Base-by-base conservation (phyloP, 2,888 invertebrate genomes). In the Drosophila diplacantha region DNA sequence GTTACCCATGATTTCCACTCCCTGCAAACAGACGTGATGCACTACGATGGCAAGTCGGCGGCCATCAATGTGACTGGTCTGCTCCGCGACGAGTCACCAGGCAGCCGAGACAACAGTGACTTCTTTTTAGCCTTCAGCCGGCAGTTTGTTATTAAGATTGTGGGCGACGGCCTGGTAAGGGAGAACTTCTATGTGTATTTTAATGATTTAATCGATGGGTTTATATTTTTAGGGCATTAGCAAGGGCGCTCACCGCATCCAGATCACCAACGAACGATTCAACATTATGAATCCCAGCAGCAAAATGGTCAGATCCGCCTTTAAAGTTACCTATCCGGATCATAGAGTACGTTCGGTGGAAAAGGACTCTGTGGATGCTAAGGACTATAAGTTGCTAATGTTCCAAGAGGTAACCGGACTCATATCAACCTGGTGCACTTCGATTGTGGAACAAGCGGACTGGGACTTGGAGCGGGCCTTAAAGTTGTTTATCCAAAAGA, bases 341-440 rank as follows among this genome's bases (percentile, higher is more conserved):
- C 6, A 55, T 11, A 74, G 68, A 55, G 74, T 58, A 51, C 66
- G 69, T 12, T 26, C 53, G 3, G 41, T 39, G 12, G 41, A 49
- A 0, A 68, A 77, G 14, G 63, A 79, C 2, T 73, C 71, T 0
- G 55, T 82, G 12, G 70, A 69, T 31, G 80, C 74, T 8, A 83
- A 85, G 53, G 84, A 86, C 64, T 79, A 83, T 12, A 73, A 84
- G 8, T 52, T 87, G 49, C 58, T 80, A 3, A 75, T 87, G 60
- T 81, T 87, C 39, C 82, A 84, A 26, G 85, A 87, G 57, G 34
- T 84, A 0, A 85, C 87, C 0, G 74, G 73, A 2, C 71, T 86
- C 6, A 85, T 83, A 35, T 79, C 85, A 4, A 64, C 85, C 46
- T 87, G 87, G 87, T 86, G 86, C 55, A 83, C 74, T 2, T 73